Percentiles rank a stretch among this genome's conserved stretches.
Evolutionary conservation across 2,888 invertebrate species (phyloP).

Genomic region (Syrista parreyssii): DNA sequence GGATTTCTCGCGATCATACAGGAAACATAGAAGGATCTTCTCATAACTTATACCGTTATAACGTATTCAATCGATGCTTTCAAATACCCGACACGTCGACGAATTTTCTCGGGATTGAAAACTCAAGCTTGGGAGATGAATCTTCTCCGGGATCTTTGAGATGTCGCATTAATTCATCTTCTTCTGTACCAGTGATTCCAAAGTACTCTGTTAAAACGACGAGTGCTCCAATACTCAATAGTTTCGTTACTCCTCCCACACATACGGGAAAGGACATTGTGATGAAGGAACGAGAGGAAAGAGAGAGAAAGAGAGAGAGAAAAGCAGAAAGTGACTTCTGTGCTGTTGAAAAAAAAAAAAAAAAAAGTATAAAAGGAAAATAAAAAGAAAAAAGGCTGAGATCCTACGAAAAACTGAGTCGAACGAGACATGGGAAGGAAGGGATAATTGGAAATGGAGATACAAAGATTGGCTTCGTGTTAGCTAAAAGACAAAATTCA

Average conservation of each 20-base stretch:
- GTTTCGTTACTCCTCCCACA: slow-evolving; percentile 26
- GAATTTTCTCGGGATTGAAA: neutral
- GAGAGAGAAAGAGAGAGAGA: no score
- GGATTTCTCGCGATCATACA: neutral
- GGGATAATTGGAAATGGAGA: slow-evolving; percentile 64
- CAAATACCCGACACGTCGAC: neutral
- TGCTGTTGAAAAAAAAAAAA: neutral
- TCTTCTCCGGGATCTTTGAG: neutral
- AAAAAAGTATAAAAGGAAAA: slow-evolving; percentile 2
- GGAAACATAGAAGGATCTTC: neutral
- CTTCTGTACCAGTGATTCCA: neutral
- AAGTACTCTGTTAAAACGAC: neutral
- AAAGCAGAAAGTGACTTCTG: neutral
- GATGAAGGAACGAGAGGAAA: neutral
- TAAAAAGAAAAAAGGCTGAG: slow-evolving; percentile 15
- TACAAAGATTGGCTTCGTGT: slow-evolving; percentile 43
- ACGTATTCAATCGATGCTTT: neutral
- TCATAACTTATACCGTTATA: neutral
- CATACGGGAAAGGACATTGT: neutral
- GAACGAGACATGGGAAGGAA: slow-evolving; percentile 66
- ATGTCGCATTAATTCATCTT: neutral
- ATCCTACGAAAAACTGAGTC: slow-evolving; percentile 36
- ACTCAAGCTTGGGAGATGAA: neutral
- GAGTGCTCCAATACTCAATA: slow-evolving; percentile 19
- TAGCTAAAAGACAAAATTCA: slow-evolving; percentile 51